Evolutionary conservation across 1,140 invertebrate species (phyloP), one percentile per base, ranked within the genome.

Genomic region (Linepithema humile): DNA sequence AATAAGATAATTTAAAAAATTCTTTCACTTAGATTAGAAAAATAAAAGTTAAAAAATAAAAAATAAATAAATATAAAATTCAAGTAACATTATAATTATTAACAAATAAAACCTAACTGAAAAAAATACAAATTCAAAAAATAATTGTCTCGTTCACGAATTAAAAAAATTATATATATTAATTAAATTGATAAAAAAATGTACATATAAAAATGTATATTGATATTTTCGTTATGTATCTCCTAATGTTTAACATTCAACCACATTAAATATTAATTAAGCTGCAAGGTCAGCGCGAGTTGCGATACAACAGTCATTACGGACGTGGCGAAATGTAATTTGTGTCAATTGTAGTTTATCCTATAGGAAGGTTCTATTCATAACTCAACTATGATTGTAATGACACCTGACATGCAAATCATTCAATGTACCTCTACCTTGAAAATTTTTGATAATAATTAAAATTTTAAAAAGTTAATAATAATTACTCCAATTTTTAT

Each of bases 241-340:
- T 65, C 32, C 5, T 7, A 32, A 2, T 10, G 2, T 75, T 75
- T 50, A 38, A 2, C n/a, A 48, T 77, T 65, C 12, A 26, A 77
- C 20, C 2, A 48, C 6, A 50, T 0, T n/a, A n/a, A n/a, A 29
- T 9, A 5, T 50, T 65, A 53, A 50, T 77, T 50, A 20, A 43
- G 35, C 9, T 7, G 7, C 20, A 62, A 64, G 40, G 20, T 65
- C 15, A 2, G 1, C 26, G 73, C 7, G 2, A 62, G 17, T 64
- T 48, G 3, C 65, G 45, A 77, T 12, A 38, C 32, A 77, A 78
- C 9, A 78, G 20, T 67, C 20, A 26, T 26, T 50, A 77, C 1
- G 38, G 55, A 74, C 26, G 7, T 65, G 10, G 6, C 12, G 9
- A 65, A 48, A 77, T 50, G 26, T 50, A 20, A 77, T 77, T 77